Percentiles rank a stretch among this genome's conserved stretches.
Evolutionary conservation across 2,113 vertebrate genomes (phyloP).

Genomic region (Proterorhinus semilunaris): DNA sequence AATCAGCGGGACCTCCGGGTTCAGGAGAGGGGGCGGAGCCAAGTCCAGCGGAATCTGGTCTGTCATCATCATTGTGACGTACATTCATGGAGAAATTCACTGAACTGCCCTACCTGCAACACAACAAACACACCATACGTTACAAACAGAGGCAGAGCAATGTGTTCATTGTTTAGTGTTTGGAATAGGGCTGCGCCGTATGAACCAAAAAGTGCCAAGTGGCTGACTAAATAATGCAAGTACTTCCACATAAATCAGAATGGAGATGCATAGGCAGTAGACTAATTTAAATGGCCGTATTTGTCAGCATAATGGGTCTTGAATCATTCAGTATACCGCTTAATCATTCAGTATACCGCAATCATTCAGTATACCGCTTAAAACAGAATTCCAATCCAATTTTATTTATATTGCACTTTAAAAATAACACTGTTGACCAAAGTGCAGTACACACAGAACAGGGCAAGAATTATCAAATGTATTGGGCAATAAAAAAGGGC

Average conservation of each 20-base stretch:
- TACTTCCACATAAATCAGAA: too few relatives aligned
- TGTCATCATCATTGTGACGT: conserved; percentile 99
- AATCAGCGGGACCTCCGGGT: conserved; percentile 94
- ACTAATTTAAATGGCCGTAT: conserved; percentile 30
- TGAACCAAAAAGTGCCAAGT: too few relatives aligned
- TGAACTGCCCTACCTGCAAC: conserved; percentile 85
- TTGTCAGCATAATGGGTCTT: conserved; percentile 22
- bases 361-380: conserved; percentile 30
- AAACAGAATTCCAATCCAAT: conserved; percentile 6
- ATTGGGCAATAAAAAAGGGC: conserved; percentile 15
- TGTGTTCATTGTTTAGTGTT: too few relatives aligned
- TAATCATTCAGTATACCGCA: conserved; percentile 29
- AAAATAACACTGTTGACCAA: too few relatives aligned
- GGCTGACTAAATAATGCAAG: too few relatives aligned
- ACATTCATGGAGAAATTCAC: conserved; percentile 99
- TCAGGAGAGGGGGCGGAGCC: conserved; percentile 90
- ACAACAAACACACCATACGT: neutral
- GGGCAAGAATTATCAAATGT: too few relatives aligned
- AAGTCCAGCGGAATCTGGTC: conserved; percentile 99
- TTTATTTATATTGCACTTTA: too few relatives aligned
- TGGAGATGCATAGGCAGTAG: neutral
- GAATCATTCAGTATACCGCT: conserved; percentile 43
- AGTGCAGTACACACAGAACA: too few relatives aligned
- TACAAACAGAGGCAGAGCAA: neutral
- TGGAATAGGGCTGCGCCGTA: too few relatives aligned